These are phyloP conservation scores for Chironomus striatipennis DNA, from an alignment of 1,140 invertebrate genomes.

Conservation along the genomic window DNA sequence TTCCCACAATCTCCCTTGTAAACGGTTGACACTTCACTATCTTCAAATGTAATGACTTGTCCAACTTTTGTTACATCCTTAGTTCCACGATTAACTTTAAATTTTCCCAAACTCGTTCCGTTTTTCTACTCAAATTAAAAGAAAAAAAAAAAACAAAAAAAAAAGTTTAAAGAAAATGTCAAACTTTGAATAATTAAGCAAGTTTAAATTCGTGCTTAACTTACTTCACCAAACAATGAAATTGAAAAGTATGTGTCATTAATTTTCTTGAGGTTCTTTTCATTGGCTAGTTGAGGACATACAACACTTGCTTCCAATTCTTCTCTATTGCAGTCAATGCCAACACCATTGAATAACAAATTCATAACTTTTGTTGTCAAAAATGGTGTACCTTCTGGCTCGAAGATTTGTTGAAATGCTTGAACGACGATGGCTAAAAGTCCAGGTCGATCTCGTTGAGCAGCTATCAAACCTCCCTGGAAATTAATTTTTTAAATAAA, in stretches of 20 bases:
- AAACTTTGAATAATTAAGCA: neutral
- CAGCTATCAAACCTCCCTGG: constrained; percentile 41
- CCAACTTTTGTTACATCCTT: neutral
- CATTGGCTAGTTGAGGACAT: constrained; percentile 45
- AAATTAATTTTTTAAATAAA: too few relatives aligned
- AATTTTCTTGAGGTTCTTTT: constrained; percentile 42
- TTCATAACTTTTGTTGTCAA: constrained; percentile 52
- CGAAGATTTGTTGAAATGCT: constrained; percentile 49
- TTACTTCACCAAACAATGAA: constrained; percentile 59
- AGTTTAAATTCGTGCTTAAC: constrained; percentile 28
- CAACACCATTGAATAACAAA: constrained; percentile 58
- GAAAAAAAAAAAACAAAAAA: too few relatives aligned
- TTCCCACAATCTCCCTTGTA: neutral
- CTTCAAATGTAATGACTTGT: neutral
- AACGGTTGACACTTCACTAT: neutral
- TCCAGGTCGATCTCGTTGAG: constrained; percentile 46
- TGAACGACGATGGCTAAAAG: constrained; percentile 51
- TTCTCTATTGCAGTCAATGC: constrained; percentile 57
- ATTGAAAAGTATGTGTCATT: constrained; percentile 54
- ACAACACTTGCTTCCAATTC: constrained; percentile 62
- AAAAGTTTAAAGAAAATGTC: neutral
- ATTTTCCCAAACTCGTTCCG: neutral
- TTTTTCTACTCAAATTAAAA: neutral
- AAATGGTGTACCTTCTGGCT: constrained; percentile 49
- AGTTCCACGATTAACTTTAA: neutral